Percentiles rank a stretch among this genome's conserved stretches.
phyloP scores from a whole-genome alignment of 2,888 invertebrate genomes.

The Hipparchia semele region DNA sequence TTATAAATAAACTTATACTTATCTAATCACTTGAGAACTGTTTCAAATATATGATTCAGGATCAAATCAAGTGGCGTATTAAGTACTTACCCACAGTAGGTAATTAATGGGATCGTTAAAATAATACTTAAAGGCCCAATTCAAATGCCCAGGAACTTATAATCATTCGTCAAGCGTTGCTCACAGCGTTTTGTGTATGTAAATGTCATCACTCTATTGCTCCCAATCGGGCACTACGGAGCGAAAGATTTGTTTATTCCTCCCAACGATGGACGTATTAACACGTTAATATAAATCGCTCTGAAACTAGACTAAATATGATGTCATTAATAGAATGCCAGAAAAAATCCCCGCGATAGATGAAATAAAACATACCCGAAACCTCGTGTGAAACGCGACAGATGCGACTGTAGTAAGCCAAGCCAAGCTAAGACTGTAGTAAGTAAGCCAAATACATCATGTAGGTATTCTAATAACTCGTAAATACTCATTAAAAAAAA shows the following conservation, averaged over 20 bases:
- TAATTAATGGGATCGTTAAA: slow-evolving; percentile 10
- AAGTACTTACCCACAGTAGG: too few relatives aligned
- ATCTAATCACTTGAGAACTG: not conserved
- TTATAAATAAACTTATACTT: not conserved
- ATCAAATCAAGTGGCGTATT: not conserved
- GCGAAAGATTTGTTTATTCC: slow-evolving; percentile 23
- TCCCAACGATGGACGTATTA: slow-evolving; percentile 47
- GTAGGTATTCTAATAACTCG: not conserved
- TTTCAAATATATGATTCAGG: not conserved
- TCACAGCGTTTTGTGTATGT: slow-evolving; percentile 1
- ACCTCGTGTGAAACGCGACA: too few relatives aligned
- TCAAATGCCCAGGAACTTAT: slow-evolving; percentile 3
- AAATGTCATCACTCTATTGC: slow-evolving; percentile 19
- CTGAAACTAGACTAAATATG: slow-evolving; percentile 57
- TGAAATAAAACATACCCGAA: too few relatives aligned
- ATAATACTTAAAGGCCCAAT: slow-evolving; percentile 4
- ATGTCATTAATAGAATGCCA: slow-evolving; percentile 51
- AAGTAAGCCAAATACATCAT: too few relatives aligned
- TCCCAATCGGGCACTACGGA: slow-evolving; percentile 11
- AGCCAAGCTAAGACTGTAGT: too few relatives aligned
- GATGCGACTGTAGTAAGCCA: too few relatives aligned
- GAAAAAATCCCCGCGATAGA: not conserved
- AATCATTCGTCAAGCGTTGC: slow-evolving; percentile 19
- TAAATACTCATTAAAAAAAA: not conserved
- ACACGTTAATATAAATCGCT: slow-evolving; percentile 35